phyloP scores from a whole-genome alignment of 2,113 vertebrate genomes.

The Crypturellus undulatus region DNA sequence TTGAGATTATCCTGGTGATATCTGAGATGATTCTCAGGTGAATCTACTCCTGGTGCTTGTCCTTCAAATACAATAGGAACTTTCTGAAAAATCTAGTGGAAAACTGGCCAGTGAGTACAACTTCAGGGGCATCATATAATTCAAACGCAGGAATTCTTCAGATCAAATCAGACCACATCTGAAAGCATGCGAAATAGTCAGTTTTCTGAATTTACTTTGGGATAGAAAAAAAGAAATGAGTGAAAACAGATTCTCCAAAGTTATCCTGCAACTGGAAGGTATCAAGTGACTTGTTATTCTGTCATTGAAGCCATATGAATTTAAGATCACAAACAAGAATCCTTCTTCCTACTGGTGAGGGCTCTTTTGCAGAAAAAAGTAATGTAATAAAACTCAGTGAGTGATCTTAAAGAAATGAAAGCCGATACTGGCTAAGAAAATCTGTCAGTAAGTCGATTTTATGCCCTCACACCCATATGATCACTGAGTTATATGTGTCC shows the following conservation, averaged over 20 bases:
- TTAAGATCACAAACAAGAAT: neutral
- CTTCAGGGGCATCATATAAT: neutral
- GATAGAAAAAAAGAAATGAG: neutral
- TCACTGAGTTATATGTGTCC: neutral
- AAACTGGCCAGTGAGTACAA: neutral
- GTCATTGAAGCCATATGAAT: neutral
- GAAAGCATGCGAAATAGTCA: neutral
- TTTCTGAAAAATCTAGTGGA: slow-evolving; percentile 4
- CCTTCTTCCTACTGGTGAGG: neutral
- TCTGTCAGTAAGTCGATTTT: neutral
- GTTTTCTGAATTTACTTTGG: neutral
- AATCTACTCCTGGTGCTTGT: neutral
- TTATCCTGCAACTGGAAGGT: neutral
- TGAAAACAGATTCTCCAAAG: slow-evolving; percentile 28
- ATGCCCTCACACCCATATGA: neutral
- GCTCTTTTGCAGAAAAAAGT: neutral
- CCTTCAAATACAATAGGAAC: slow-evolving; percentile 20
- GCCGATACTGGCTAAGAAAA: neutral
- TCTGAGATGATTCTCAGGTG: too few species aligned
- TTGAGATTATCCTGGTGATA: neutral
- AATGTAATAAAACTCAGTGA: neutral
- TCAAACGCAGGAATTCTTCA: neutral
- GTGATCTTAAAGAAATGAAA: neutral
- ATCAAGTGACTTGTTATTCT: slow-evolving; percentile 6
- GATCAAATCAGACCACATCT: neutral